These are phyloP conservation scores for Drosophila prosaltans DNA, from an alignment of 1,140 invertebrate species.

Conservation along the genomic window DNA sequence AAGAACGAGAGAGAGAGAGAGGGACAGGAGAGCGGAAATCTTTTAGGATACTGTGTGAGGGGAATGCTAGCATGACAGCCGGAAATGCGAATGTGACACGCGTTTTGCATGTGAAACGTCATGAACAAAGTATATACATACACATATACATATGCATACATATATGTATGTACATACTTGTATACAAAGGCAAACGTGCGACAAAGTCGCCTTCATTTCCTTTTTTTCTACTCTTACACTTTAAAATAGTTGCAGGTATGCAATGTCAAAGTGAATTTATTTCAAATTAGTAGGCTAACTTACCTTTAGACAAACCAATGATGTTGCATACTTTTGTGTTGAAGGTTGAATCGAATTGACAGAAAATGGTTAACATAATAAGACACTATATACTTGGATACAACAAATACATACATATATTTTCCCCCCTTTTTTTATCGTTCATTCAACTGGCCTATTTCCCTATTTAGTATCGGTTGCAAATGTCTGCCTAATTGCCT, in stretches of 20 bases:
- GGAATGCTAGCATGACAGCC: conserved; percentile 75
- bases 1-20: not conserved
- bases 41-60: conserved; percentile 14
- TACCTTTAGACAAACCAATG: not conserved
- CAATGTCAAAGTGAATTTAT: conserved; percentile 60
- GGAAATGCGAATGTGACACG: conserved; percentile 81
- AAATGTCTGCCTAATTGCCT: not conserved
- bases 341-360: no score
- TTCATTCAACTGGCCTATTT: not conserved
- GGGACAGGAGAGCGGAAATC: not conserved
- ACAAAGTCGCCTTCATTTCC: conserved; percentile 28
- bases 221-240: not conserved
- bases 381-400: no score
- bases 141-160: no score
- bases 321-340: not conserved
- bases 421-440: no score
- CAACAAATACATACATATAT: no score
- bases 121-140: conserved; percentile 57
- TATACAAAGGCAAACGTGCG: conserved; percentile 14
- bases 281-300: conserved; percentile 13
- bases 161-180: not conserved
- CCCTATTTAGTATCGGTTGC: not conserved
- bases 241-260: conserved; percentile 21
- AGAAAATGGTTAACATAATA: no score
- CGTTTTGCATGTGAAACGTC: conserved; percentile 82